Percentiles rank a stretch among this genome's conserved stretches.
These are phyloP conservation scores for Stylophora pistillata DNA, from an alignment of 64 coral and sea anemone species.

Conservation along the genomic window DNA sequence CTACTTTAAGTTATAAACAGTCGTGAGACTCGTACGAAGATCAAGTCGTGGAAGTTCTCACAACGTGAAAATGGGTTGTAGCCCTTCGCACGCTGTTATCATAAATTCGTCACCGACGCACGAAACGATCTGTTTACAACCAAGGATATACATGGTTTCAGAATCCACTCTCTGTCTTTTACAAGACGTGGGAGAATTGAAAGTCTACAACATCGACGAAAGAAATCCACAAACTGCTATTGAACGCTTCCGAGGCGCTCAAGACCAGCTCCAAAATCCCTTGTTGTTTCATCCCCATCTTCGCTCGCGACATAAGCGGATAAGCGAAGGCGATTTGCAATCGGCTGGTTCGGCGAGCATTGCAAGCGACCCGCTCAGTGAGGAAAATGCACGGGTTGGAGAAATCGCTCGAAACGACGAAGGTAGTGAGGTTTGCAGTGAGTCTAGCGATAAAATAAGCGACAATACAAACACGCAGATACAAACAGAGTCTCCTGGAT, in stretches of 20 bases:
- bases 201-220: constrained; percentile 77
- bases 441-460: neutral
- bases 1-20: neutral
- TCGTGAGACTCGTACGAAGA: neutral
- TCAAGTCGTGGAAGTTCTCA: neutral
- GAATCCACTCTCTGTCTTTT: constrained; percentile 81
- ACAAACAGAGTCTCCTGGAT: neutral
- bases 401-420: neutral
- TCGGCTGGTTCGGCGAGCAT: neutral
- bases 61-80: constrained; percentile 65
- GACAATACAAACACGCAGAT: neutral
- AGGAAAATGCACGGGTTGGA: neutral
- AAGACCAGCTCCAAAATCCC: constrained; percentile 88
- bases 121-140: constrained; percentile 82
- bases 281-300: constrained; percentile 64
- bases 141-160: constrained; percentile 91
- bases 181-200: constrained; percentile 81
- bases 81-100: constrained; percentile 82
- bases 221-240: constrained; percentile 45
- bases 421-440: neutral
- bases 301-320: constrained; percentile 1
- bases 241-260: constrained; percentile 62
- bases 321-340: constrained; percentile 2
- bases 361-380: neutral
- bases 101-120: constrained; percentile 69